Evolutionary conservation across 2,888 invertebrate genomes (phyloP).

Genomic region (Argyra leucocephala): DNA sequence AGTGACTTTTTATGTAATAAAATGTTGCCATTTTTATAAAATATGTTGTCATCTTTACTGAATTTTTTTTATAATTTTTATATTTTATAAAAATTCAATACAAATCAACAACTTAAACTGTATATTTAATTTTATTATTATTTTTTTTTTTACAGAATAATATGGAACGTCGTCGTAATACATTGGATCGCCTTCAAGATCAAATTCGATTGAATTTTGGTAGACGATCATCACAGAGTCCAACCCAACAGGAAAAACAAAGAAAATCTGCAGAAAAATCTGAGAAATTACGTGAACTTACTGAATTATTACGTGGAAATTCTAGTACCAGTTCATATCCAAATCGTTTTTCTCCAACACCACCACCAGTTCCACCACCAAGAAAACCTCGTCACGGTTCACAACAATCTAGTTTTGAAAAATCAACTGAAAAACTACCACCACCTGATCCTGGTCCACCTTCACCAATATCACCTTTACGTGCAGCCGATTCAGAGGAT

Average conservation of each 20-base stretch:
- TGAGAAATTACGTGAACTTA: slow-evolving; percentile 63
- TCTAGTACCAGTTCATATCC: background rate
- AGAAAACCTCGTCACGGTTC: slow-evolving; percentile 40
- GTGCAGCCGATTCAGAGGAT: slow-evolving; percentile 27
- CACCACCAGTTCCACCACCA: slow-evolving; percentile 51
- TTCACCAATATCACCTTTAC: slow-evolving; percentile 10
- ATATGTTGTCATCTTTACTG: no score
- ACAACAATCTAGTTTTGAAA: slow-evolving; percentile 46
- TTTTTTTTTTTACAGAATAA: slow-evolving; percentile 30
- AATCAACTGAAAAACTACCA: slow-evolving; percentile 24
- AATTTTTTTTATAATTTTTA: no score
- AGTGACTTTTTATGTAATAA: no score
- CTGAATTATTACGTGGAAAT: slow-evolving; percentile 62
- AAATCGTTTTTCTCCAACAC: slow-evolving; percentile 45
- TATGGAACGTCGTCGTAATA: slow-evolving; percentile 49
- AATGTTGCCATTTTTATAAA: no score
- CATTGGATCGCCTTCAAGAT: slow-evolving; percentile 68
- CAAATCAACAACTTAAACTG: no score
- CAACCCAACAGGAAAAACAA: slow-evolving; percentile 26
- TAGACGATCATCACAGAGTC: slow-evolving; percentile 35
- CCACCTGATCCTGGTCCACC: background rate
- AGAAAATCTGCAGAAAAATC: slow-evolving; percentile 53
- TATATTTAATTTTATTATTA: background rate
- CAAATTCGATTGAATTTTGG: slow-evolving; percentile 58
- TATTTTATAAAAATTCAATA: no score